A percentile compares a stretch with the other conserved stretches of the same genome.
phyloP scores from a whole-genome alignment of 35 echinoderm and acorn worm species.

The Stichopus chloronotus region DNA sequence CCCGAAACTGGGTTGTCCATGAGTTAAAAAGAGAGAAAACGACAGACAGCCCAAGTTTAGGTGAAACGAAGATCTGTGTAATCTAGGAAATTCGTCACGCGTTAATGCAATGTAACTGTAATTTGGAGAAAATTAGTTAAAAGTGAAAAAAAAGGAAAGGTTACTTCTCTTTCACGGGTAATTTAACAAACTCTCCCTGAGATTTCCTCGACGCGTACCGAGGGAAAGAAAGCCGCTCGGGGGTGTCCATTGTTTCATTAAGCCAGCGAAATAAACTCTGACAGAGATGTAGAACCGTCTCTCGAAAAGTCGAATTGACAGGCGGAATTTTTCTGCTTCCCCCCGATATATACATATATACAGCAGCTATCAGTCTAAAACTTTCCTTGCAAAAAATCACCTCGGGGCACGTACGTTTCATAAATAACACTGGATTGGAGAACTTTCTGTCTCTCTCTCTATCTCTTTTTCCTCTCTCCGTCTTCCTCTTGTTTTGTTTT shows the following conservation, averaged over 20 bases:
- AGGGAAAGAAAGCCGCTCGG: slow-evolving; percentile 10
- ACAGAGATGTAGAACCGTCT: background rate
- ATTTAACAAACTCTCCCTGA: slow-evolving; percentile 18
- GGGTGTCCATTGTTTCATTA: slow-evolving; percentile 51
- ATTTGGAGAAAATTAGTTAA: slow-evolving; percentile 43
- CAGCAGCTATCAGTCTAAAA: too few relatives aligned
- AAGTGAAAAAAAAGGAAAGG: background rate
- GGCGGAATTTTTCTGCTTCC: slow-evolving; percentile 23
- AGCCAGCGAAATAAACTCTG: background rate
- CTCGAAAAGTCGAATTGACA: slow-evolving; percentile 26
- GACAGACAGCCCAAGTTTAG: background rate
- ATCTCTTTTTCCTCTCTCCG: background rate
- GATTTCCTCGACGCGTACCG: background rate
- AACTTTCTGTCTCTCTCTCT: background rate
- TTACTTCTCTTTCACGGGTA: slow-evolving; percentile 31
- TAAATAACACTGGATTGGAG: slow-evolving; percentile 20
- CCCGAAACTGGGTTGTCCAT: background rate
- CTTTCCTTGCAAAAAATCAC: slow-evolving; percentile 13
- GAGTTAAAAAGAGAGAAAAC: background rate
- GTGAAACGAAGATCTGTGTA: background rate
- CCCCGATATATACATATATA: background rate
- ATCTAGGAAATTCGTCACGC: slow-evolving; percentile 40
- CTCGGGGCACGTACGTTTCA: slow-evolving; percentile 43
- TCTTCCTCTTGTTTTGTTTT: background rate
- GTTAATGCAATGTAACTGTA: slow-evolving; percentile 49